These are phyloP conservation scores for Apotomis turbidana DNA, from an alignment of 2,888 invertebrate genomes.

Conservation along the genomic window DNA sequence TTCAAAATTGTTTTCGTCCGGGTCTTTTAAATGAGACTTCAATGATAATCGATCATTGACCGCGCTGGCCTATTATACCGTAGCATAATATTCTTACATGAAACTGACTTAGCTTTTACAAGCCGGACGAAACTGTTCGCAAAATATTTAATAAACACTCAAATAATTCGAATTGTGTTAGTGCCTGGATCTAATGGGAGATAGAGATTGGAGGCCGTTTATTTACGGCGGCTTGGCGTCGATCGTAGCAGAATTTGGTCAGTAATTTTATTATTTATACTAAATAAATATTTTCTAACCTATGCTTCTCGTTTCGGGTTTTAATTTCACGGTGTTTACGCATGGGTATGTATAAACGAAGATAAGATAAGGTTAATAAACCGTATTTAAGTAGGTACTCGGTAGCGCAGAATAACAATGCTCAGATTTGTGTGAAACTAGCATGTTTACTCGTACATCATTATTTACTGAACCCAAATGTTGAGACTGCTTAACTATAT, in stretches of 20 bases:
- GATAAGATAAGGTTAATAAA: slow-evolving; percentile 34
- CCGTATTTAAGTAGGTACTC: slow-evolving; percentile 1
- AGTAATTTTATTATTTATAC: slow-evolving; percentile 53
- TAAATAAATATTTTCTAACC: slow-evolving; percentile 42
- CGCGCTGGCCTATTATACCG: neutral
- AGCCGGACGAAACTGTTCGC: slow-evolving; percentile 25
- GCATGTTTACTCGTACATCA: neutral
- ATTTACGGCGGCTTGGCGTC: slow-evolving; percentile 97
- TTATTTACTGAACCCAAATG: neutral
- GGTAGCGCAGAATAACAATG: neutral
- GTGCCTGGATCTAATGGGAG: slow-evolving; percentile 86
- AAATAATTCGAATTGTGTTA: slow-evolving; percentile 25
- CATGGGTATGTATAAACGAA: slow-evolving; percentile 25
- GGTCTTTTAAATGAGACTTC: neutral
- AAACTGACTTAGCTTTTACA: slow-evolving; percentile 3
- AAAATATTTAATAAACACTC: slow-evolving; percentile 32
- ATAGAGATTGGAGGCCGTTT: slow-evolving; percentile 95
- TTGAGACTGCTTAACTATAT: too few species aligned
- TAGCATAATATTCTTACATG: neutral
- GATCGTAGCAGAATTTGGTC: slow-evolving; percentile 96
- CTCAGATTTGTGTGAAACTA: neutral
- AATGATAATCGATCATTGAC: neutral
- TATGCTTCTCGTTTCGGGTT: slow-evolving; percentile 32
- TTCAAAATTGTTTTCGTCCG: slow-evolving; percentile 15
- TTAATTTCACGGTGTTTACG: slow-evolving; percentile 27